Evolutionary conservation across 2,113 vertebrate genomes (phyloP).

Genomic region (Micromys minutus): DNA sequence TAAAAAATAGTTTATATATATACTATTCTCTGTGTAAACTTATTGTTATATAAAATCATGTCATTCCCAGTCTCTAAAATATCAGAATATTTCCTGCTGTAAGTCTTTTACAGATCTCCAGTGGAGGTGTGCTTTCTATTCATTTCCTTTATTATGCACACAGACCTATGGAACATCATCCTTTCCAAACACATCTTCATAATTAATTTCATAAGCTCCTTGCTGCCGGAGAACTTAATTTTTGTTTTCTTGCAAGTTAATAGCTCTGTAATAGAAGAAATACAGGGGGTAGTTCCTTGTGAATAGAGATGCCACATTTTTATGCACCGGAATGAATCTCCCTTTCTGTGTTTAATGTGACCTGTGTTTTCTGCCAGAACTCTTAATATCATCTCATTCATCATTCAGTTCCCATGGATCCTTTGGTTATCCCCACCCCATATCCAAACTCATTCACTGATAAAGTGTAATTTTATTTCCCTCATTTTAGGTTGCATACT

Average conservation of each 20-base stretch:
- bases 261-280: slow-evolving; percentile 60
- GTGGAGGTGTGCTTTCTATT: slow-evolving; percentile 2
- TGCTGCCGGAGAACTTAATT: slow-evolving; percentile 58
- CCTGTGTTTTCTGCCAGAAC: slow-evolving; percentile 63
- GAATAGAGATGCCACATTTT: slow-evolving; percentile 54
- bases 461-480: slow-evolving; percentile 31
- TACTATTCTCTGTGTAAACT: slow-evolving; percentile 9
- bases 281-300: not conserved
- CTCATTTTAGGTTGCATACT: not conserved
- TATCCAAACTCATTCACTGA: not conserved
- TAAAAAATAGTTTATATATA: not conserved
- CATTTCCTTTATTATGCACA: not conserved
- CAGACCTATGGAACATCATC: not conserved
- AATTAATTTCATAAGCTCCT: slow-evolving; percentile 69
- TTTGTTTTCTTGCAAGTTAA: slow-evolving; percentile 64
- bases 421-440: slow-evolving; percentile 35
- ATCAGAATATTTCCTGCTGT: slow-evolving; percentile 9
- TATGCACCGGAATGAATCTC: slow-evolving; percentile 60
- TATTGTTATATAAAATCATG: slow-evolving; percentile 41
- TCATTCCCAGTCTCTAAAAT: not conserved
- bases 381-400: slow-evolving; percentile 62
- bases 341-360: slow-evolving; percentile 56
- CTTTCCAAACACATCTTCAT: slow-evolving; percentile 33
- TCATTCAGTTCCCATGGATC: slow-evolving; percentile 39
- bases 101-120: slow-evolving; percentile 6